Conservation (phyloP, 2,113 vertebrate genomes). For the Carettochelys insculpta region DNA sequence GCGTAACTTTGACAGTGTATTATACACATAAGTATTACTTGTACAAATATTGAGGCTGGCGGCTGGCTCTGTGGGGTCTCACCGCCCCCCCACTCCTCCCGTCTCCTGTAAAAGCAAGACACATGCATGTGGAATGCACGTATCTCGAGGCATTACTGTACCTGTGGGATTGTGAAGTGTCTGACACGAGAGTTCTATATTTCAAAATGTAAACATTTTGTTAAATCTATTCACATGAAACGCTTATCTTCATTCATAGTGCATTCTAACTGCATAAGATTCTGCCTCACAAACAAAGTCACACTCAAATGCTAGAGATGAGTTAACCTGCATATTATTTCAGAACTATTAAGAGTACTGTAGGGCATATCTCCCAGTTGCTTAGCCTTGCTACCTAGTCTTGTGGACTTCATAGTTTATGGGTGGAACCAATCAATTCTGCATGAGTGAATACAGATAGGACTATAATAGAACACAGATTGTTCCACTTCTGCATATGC, state of each 20-base stretch:
- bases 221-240: not conserved
- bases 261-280: not conserved
- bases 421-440: not conserved
- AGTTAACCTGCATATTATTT: not conserved
- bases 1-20: not conserved
- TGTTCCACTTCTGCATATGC: not conserved
- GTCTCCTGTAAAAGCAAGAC: too few species aligned
- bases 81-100: too few species aligned
- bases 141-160: too few species aligned
- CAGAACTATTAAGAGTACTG: not conserved
- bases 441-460: not conserved
- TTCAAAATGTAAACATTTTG: not conserved
- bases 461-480: not conserved
- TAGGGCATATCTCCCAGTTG: not conserved
- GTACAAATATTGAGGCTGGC: conserved; percentile 51
- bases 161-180: not conserved
- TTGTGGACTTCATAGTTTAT: not conserved
- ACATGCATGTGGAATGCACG: too few species aligned
- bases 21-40: conserved; percentile 13
- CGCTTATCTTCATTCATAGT: not conserved
- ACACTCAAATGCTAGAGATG: not conserved
- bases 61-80: too few species aligned
- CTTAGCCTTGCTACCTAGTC: not conserved
- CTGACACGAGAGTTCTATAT: not conserved
- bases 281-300: not conserved